A percentile compares a stretch with the other conserved stretches of the same genome.
Conservation (phyloP, 2,888 invertebrate genomes). For the Diaperis boleti region DNA sequence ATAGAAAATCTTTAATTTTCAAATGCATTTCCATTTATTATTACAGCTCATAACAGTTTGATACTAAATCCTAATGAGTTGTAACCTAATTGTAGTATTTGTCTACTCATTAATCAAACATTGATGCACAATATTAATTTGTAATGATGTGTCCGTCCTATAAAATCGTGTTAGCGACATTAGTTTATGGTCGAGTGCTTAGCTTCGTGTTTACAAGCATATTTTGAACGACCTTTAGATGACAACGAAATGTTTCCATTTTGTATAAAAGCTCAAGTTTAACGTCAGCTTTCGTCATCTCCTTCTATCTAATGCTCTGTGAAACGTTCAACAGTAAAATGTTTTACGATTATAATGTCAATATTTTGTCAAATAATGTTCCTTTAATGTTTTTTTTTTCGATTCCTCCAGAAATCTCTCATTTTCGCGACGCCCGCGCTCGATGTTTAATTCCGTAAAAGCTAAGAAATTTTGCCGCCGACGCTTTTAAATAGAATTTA, state of each 20-base stretch:
- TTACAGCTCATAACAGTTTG: no score
- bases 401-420: background rate
- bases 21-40: no score
- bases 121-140: background rate
- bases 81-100: background rate
- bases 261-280: background rate
- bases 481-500: background rate
- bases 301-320: background rate
- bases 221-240: background rate
- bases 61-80: background rate
- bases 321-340: background rate
- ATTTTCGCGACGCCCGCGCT: background rate
- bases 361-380: background rate
- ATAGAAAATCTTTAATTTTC: no score
- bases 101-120: background rate
- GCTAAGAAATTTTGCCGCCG: background rate
- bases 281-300: background rate
- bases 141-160: background rate
- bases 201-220: no score
- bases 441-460: background rate
- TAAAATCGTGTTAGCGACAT: background rate
- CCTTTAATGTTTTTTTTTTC: background rate
- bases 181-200: no score
- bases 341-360: background rate
- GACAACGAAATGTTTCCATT: background rate